Evolutionary conservation across 2,888 invertebrate genomes (phyloP).

Genomic region (Nomada hirtipes): DNA sequence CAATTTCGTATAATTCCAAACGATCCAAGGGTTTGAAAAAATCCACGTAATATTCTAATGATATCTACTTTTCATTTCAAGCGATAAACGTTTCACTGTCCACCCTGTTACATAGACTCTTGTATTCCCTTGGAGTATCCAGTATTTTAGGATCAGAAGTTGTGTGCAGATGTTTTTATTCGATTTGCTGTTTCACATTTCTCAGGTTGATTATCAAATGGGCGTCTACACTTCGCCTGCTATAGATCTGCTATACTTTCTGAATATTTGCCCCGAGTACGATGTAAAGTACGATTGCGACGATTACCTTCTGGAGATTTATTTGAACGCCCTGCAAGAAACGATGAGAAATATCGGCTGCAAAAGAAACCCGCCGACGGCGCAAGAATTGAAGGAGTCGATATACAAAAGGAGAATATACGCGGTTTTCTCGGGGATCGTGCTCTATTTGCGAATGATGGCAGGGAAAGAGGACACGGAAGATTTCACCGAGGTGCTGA

Average conservation of each 20-base stretch:
- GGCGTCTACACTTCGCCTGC: conserved; percentile 71
- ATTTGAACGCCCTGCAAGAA: conserved; percentile 56
- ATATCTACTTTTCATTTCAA: too few species aligned
- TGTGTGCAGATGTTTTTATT: too few species aligned
- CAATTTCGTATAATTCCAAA: too few species aligned
- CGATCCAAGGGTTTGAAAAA: too few species aligned
- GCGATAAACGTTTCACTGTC: too few species aligned
- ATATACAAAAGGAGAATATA: conserved; percentile 70
- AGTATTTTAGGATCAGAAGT: too few species aligned
- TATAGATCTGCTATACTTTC: conserved; percentile 72
- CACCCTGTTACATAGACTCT: too few species aligned
- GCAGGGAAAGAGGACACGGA: conserved; percentile 65
- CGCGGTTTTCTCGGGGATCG: conserved; percentile 61
- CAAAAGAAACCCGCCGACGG: conserved; percentile 66
- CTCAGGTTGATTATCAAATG: conserved; percentile 75
- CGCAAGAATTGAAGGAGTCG: conserved; percentile 62
- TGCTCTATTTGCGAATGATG: conserved; percentile 70
- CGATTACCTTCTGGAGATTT: conserved; percentile 65
- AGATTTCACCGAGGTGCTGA: conserved; percentile 55
- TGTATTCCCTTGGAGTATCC: too few species aligned
- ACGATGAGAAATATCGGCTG: conserved; percentile 67
- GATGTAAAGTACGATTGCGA: conserved; percentile 65
- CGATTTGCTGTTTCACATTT: background rate
- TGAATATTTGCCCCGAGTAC: conserved; percentile 67
- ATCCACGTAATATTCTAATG: too few species aligned